Evolutionary conservation across 2,797 vertebrate genomes (phyloP), one percentile per base, ranked within the genome.

Genomic region (Poeciliopsis turneri): DNA sequence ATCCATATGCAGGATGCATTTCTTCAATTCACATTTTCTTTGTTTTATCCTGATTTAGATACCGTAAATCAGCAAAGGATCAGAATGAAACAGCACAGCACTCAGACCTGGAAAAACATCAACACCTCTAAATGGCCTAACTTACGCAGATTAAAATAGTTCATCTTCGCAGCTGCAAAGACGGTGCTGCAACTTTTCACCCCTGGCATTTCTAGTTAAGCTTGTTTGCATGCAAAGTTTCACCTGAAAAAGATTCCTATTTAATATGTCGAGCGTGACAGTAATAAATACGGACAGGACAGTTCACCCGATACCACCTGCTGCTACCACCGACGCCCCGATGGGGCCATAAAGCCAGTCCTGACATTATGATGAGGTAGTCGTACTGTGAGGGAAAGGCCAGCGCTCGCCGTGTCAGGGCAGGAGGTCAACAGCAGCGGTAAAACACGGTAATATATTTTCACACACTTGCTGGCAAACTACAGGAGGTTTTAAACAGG

Each of bases 311-410:
- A 69, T 3, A 51, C 20, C 68, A 43, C 47, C 33, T 25, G n/a
- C 72, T 36, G 66, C 25, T 18, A 12, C n/a, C 10, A 25, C 11
- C 61, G 18, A 47, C 43, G 3, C 5, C 68, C 39, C 16, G 45
- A 78, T 5, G 6, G 0, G 20, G 36, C 36, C 0, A 13, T 16
- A 79, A 30, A 75, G 45, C 33, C 64, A 7, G 45, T n/a, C 5
- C 0, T 88, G 87, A 86, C 85, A 87, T 91, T 80, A 83, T 41
- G 79, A 77, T 36, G 0, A 2, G 45, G 25, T 1, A 49, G 36
- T 69, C 78, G 18, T 2, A 25, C 82, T 39, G 84, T 0, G 78
- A 82, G 71, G 2, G 7, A 87, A 89, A 91, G 78, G 80, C 75
- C 77, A 85, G 7, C 28, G 0, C 78, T 78, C 2, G 69, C 76